phyloP scores from a whole-genome alignment of 1,140 invertebrate genomes.

The Papilio glaucus region DNA sequence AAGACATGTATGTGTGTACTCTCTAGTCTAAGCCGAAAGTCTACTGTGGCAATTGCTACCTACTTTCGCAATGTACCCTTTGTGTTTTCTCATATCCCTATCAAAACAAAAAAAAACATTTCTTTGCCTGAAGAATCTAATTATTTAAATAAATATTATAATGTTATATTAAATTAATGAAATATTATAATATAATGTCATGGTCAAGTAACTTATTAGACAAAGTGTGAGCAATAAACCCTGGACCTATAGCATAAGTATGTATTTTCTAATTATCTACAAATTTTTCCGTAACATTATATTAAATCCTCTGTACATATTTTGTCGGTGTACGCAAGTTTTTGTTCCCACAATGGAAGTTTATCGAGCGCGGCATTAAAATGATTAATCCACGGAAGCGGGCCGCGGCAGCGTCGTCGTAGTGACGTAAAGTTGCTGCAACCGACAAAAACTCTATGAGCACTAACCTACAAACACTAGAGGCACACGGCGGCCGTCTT shows the following conservation, averaged over 20 bases:
- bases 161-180: too few relatives aligned
- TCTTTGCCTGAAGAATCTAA: too few relatives aligned
- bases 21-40: too few relatives aligned
- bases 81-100: too few relatives aligned
- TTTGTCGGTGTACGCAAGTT: slow-evolving; percentile 12
- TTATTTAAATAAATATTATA: too few relatives aligned
- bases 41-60: too few relatives aligned
- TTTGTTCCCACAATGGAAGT: slow-evolving; percentile 23
- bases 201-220: too few relatives aligned
- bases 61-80: too few relatives aligned
- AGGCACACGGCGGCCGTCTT: slow-evolving; percentile 62
- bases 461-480: slow-evolving; percentile 57
- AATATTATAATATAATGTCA: too few relatives aligned
- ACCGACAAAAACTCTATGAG: slow-evolving; percentile 52
- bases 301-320: neutral
- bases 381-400: slow-evolving; percentile 41
- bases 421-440: slow-evolving; percentile 53
- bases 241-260: neutral
- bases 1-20: too few relatives aligned
- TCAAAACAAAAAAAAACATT: too few relatives aligned
- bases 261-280: neutral
- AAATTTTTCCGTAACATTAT: neutral
- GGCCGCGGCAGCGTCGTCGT: slow-evolving; percentile 41
- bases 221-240: neutral
- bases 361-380: slow-evolving; percentile 16